Conservation (phyloP, 2,797 vertebrate genomes). For the Pitangus sulphuratus region DNA sequence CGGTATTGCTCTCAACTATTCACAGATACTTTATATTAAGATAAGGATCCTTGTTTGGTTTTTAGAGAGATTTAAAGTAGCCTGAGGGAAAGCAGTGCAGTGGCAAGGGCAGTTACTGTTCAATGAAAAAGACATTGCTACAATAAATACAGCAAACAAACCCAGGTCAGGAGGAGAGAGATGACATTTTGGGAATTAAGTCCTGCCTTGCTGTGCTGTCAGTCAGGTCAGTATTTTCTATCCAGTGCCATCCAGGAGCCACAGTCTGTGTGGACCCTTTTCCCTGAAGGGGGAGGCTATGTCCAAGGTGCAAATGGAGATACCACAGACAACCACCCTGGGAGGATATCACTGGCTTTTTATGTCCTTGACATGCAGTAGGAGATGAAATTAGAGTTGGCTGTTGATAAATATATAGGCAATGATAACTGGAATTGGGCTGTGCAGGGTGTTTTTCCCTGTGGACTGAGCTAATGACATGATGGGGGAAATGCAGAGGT, state of each 20-base stretch:
- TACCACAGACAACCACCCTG: neutral
- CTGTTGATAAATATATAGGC: neutral
- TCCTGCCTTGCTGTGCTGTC: neutral
- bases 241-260: neutral
- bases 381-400: neutral
- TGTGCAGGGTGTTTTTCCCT: neutral
- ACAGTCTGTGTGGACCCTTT: too few relatives aligned
- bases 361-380: neutral
- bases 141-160: constrained; percentile 33
- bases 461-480: neutral
- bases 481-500: neutral
- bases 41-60: constrained; percentile 24
- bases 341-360: neutral
- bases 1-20: constrained; percentile 6
- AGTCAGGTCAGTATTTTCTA: neutral
- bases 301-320: neutral
- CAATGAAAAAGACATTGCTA: neutral
- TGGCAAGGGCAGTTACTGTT: constrained; percentile 7
- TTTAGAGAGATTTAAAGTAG: constrained; percentile 46
- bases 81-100: neutral
- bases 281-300: neutral
- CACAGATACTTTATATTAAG: constrained; percentile 1
- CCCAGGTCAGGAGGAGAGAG: neutral
- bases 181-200: neutral
- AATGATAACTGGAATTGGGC: neutral